These are phyloP conservation scores for Zaprionus gabonicus DNA, from an alignment of 1,140 invertebrate genomes.

Conservation along the genomic window DNA sequence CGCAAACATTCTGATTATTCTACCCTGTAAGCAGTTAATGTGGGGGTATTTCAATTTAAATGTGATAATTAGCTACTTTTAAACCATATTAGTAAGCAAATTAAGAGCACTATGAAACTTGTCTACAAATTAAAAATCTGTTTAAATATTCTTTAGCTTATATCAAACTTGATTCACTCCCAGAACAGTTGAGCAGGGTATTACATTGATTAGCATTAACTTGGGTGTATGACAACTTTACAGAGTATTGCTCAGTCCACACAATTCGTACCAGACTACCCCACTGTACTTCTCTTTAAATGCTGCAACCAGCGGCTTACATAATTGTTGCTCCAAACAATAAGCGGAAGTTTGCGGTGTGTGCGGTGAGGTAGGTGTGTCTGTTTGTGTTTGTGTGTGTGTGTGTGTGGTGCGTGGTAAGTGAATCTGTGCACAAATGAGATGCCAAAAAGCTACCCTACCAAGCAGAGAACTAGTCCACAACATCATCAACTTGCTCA, in stretches of 20 bases:
- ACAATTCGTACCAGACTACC: not conserved
- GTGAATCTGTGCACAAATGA: constrained; percentile 51
- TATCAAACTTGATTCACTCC: not conserved
- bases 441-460: constrained; percentile 38
- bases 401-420: constrained; percentile 19
- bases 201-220: not conserved
- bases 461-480: constrained; percentile 24
- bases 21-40: not conserved
- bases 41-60: not conserved
- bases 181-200: no score
- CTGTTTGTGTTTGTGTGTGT: constrained; percentile 5
- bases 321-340: constrained; percentile 72
- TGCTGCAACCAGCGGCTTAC: constrained; percentile 61
- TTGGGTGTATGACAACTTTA: not conserved
- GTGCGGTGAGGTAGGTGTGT: constrained; percentile 10
- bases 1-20: constrained; percentile 19
- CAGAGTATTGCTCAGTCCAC: not conserved
- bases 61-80: not conserved
- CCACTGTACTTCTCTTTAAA: constrained; percentile 45
- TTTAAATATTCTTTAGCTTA: not conserved
- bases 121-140: not conserved
- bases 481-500: constrained; percentile 2
- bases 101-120: not conserved
- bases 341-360: constrained; percentile 71
- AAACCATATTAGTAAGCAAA: not conserved